Base-by-base conservation (phyloP, 2,888 invertebrate species). In the Monoplex corrugatus region DNA sequence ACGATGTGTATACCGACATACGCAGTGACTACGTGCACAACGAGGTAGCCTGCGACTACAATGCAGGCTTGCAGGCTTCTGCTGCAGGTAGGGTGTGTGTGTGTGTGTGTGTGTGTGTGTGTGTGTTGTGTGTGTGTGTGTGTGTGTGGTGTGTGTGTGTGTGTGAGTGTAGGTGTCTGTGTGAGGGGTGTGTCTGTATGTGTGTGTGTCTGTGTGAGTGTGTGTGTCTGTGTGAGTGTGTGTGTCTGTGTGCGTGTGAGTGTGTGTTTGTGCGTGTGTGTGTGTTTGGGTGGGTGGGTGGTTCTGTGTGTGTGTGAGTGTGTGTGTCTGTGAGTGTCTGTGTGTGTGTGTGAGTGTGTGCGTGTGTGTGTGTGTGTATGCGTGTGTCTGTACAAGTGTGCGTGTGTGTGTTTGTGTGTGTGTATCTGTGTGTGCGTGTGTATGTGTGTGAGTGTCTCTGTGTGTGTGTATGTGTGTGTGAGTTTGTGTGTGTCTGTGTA, bases 41-140 rank as follows among this genome's bases (percentile, higher is more conserved):
- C 87, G 95, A 94, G 87, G 94, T 95, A 45, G 94, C 95, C 0
- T 93, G 93, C 86, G 94, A 94, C 90, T 95, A 94, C 89, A 95
- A 95, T 19, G 75, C 75, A 0, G 75, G 75, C 16, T 95, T 94
- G 91, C 94, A 95, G 91, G 92, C 92, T 0, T 94, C 93, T 40
- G 90, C 94, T 10, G 95, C 95, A 84, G 95, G 95, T 95, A 90
- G 32, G 80, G n/a, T n/a, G n/a, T n/a, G n/a, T 57, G 38, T 19
- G 38, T 32, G 10, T 35, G 38, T 78, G n/a, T 78, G n/a, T 78
- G n/a, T 78, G n/a, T 75, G 2, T 38, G 32, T 72, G 78, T 13
- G 78, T 40, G 40, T 13, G 78, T 38, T 40, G 78, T 40, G 78
- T 40, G 78, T 72, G 72, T 72, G 72, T n/a, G 72, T 72, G 72